These are phyloP conservation scores for Nixonia krombeini DNA, from an alignment of 1,140 invertebrate species.

Conservation along the genomic window DNA sequence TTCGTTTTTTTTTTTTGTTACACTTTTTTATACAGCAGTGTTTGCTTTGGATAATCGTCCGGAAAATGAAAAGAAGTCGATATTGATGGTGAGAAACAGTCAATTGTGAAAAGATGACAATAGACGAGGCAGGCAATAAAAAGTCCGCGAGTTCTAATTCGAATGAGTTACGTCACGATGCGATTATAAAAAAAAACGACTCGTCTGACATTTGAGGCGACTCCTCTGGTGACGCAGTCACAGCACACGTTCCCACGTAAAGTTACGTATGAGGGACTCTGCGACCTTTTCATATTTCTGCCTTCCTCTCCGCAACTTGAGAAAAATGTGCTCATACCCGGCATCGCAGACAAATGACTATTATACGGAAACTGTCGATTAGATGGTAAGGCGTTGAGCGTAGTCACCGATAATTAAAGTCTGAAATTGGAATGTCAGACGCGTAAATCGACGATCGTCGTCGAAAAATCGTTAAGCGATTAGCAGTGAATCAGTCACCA, in stretches of 20 bases:
- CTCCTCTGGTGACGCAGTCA: constrained; percentile 30
- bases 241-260: constrained; percentile 31
- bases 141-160: constrained; percentile 7
- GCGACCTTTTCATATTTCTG: constrained; percentile 34
- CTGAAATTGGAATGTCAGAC: no score
- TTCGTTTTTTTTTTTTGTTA: no score
- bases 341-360: no score
- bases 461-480: neutral
- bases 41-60: no score
- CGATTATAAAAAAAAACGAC: constrained; percentile 21
- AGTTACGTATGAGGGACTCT: constrained; percentile 30
- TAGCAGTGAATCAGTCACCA: constrained; percentile 33
- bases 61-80: no score
- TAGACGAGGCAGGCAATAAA: neutral
- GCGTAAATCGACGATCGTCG: no score
- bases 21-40: no score
- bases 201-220: constrained; percentile 39
- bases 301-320: constrained; percentile 6
- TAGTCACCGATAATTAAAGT: no score
- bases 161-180: constrained; percentile 31
- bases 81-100: no score
- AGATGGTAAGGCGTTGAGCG: no score
- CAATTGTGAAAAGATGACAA: no score
- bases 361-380: no score
- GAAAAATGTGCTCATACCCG: neutral